Evolutionary conservation across 2,888 invertebrate species (phyloP), one percentile per base, ranked within the genome.

Genomic region (Eurois occulta): DNA sequence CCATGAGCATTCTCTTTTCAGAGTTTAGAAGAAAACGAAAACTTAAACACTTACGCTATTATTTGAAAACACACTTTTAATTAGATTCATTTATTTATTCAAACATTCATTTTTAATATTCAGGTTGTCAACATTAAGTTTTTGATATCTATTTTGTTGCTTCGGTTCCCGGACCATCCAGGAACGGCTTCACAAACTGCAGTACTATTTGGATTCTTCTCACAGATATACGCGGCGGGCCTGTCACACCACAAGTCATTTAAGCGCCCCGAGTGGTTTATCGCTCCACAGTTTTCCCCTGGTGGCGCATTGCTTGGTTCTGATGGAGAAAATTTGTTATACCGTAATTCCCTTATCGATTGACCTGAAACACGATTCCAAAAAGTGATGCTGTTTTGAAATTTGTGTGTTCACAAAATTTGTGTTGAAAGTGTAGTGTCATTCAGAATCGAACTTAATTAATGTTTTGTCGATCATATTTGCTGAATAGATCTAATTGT

Each of bases 311-410:
- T 92, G 70, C 92, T 90, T 0, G 93, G 93, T 69, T 93, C 91
- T 0, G 87, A 89, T 0, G 35, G 65, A 0, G 77, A 67, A 86
- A 93, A 95, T 41, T 87, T 89, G 60, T 73, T 75, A 76, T 89
- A 94, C 0, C 94, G 94, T 1, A 94, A 92, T 28, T 89, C 84
- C 2, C 75, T 18, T 0, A 94, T 75, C 0, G 91, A 89, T 69
- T 91, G 80, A 21, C 94, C 94, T 94, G 82, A 7, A 85, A 83
- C 0, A 10, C 6, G 55, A n/a, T n/a, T n/a, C n/a, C n/a, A n/a
- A n/a, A n/a, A n/a, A n/a, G n/a, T n/a, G n/a, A 21, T 6, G 0
- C 8, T 10, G 41, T 64, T 75, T 52, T 55, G 6, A 43, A 71
- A n/a, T n/a, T 32, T 21, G n/a, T 62, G 24, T 32, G 28, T 55